phyloP scores from a whole-genome alignment of 2,113 vertebrate species.

The Podiceps cristatus region DNA sequence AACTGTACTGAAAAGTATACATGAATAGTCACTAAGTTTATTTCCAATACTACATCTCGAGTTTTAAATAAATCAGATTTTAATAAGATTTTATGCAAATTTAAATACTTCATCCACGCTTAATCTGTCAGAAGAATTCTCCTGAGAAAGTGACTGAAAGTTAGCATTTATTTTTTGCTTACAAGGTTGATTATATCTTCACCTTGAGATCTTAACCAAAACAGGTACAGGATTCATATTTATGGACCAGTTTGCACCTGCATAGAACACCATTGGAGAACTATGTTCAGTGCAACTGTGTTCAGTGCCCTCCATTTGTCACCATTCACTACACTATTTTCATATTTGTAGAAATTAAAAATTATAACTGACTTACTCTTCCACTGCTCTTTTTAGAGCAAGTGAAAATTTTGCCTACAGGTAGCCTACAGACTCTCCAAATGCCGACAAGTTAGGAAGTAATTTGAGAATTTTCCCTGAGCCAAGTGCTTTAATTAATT shows the following conservation, averaged over 20 bases:
- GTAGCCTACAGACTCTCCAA: neutral
- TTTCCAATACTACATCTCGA: neutral
- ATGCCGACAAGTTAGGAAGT: neutral
- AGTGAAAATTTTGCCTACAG: neutral
- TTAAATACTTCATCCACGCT: neutral
- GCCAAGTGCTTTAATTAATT: neutral
- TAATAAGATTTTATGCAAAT: neutral
- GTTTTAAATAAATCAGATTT: neutral
- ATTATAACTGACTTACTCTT: neutral
- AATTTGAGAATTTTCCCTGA: neutral
- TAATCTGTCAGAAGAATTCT: neutral
- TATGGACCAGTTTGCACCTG: neutral
- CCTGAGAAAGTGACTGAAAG: neutral
- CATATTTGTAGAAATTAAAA: neutral
- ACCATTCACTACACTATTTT: neutral
- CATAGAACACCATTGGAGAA: neutral
- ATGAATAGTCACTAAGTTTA: neutral
- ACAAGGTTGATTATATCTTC: neutral
- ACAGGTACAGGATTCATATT: neutral
- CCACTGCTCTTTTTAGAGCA: neutral
- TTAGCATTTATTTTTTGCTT: neutral
- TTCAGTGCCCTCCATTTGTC: neutral
- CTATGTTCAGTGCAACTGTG: neutral
- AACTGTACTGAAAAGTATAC: neutral
- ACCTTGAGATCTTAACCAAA: neutral